These are phyloP conservation scores for Physella acuta DNA, from an alignment of 1,140 invertebrate species.

Conservation along the genomic window DNA sequence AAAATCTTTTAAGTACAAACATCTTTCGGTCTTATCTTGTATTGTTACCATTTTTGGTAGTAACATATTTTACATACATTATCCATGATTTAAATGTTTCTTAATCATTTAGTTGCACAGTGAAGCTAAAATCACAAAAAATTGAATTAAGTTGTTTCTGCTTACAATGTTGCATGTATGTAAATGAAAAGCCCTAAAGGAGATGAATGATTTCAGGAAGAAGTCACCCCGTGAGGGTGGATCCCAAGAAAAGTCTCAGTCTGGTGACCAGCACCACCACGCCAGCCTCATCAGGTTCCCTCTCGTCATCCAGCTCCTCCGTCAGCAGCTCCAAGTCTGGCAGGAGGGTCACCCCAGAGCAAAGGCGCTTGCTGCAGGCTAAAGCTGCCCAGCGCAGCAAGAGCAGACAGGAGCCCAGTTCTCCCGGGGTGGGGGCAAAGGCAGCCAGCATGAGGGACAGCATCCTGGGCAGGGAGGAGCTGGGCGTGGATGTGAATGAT, in stretches of 20 bases:
- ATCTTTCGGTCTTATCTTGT: too few species aligned
- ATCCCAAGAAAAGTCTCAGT: constrained; percentile 3
- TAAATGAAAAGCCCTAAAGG: too few species aligned
- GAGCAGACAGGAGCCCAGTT: constrained; percentile 23
- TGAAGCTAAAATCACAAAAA: too few species aligned
- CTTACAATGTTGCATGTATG: too few species aligned
- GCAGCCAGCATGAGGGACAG: constrained; percentile 2
- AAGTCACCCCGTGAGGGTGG: constrained; percentile 43
- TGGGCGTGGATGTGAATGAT: not conserved
- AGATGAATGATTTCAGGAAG: too few species aligned
- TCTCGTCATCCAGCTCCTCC: constrained; percentile 2
- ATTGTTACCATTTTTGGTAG: too few species aligned
- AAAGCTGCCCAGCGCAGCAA: constrained; percentile 31
- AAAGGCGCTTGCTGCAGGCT: constrained; percentile 29
- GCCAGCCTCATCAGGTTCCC: constrained; percentile 4
- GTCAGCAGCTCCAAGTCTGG: constrained; percentile 2
- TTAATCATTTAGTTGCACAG: too few species aligned
- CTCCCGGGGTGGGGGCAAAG: not conserved
- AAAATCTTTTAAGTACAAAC: constrained; percentile 2
- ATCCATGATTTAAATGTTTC: too few species aligned
- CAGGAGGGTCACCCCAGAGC: constrained; percentile 29
- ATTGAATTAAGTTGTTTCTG: too few species aligned
- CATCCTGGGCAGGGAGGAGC: constrained; percentile 11
- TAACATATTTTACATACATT: too few species aligned
- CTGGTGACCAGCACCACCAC: not conserved